These are phyloP conservation scores for Elephas maximus DNA, from an alignment of 2,113 vertebrate genomes.

Conservation along the genomic window DNA sequence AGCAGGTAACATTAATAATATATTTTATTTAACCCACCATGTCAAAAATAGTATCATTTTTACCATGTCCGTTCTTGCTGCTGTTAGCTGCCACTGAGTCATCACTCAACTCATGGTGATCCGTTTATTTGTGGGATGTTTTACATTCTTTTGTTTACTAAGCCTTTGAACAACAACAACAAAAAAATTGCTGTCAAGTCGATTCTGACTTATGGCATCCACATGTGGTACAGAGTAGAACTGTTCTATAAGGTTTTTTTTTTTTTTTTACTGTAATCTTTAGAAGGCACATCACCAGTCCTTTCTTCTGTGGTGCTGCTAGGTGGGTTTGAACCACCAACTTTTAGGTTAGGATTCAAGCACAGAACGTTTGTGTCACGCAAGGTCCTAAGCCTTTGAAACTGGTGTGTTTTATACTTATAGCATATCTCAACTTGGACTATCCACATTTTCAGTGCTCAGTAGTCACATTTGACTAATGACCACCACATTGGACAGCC, in stretches of 20 bases:
- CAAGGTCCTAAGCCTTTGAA: not conserved
- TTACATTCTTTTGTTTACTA: not conserved
- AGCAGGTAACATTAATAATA: constrained; percentile 7
- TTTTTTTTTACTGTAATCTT: not conserved
- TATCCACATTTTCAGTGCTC: not conserved
- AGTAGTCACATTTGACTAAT: not conserved
- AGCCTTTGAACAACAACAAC: not conserved
- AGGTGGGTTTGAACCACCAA: not conserved
- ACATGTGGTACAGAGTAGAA: not conserved
- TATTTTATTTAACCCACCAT: not conserved
- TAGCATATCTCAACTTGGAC: not conserved
- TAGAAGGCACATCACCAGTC: not conserved
- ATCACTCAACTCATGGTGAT: not conserved
- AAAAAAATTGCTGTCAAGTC: not conserved
- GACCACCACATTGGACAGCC: not conserved
- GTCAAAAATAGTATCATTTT: not conserved
- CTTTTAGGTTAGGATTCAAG: not conserved
- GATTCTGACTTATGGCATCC: too few species aligned
- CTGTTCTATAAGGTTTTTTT: not conserved
- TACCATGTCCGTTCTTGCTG: not conserved
- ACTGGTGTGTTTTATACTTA: not conserved
- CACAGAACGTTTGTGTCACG: not conserved
- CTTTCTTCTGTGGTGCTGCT: not conserved
- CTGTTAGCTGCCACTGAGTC: not conserved
- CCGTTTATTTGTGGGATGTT: not conserved